phyloP scores from a whole-genome alignment of 2,797 vertebrate genomes.

The Spinibarbus caldwelli region DNA sequence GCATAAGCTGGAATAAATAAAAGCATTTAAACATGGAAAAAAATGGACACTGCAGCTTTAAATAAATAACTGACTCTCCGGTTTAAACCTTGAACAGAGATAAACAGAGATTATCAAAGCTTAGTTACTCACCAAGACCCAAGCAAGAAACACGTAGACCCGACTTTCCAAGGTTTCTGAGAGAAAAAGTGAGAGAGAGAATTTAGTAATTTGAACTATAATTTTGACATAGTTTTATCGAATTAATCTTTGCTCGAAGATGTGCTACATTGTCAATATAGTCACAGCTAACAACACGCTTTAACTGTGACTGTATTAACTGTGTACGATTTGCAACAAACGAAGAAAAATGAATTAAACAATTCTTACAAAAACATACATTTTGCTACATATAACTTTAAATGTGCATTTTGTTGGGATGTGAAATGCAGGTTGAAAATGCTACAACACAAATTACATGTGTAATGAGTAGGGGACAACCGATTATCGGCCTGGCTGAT shows the following conservation, averaged over 20 bases:
- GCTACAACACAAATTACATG: not conserved
- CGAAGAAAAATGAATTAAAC: not conserved
- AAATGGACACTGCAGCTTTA: not conserved
- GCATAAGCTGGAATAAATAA: not conserved
- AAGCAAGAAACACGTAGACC: constrained; percentile 81
- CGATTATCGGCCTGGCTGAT: not conserved
- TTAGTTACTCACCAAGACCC: constrained; percentile 75
- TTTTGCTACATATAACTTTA: not conserved
- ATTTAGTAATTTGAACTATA: not conserved
- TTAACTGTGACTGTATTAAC: not conserved
- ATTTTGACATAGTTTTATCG: not conserved
- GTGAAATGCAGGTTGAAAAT: not conserved
- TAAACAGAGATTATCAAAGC: not conserved
- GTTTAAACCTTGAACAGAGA: not conserved
- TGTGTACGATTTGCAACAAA: not conserved
- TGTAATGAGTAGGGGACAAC: no score
- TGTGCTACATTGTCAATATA: not conserved
- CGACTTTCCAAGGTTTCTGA: constrained; percentile 81
- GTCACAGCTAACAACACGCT: not conserved
- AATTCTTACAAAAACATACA: not conserved
- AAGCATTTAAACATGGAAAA: constrained; percentile 1
- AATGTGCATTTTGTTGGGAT: not conserved
- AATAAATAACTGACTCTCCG: no score
- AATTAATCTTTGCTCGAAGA: not conserved
- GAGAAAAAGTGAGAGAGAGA: constrained; percentile 6